Percentiles rank a stretch among this genome's conserved stretches.
Conservation (phyloP, 30 jellyfish, hydroid and myxozoan genomes). For the Hydra vulgaris region DNA sequence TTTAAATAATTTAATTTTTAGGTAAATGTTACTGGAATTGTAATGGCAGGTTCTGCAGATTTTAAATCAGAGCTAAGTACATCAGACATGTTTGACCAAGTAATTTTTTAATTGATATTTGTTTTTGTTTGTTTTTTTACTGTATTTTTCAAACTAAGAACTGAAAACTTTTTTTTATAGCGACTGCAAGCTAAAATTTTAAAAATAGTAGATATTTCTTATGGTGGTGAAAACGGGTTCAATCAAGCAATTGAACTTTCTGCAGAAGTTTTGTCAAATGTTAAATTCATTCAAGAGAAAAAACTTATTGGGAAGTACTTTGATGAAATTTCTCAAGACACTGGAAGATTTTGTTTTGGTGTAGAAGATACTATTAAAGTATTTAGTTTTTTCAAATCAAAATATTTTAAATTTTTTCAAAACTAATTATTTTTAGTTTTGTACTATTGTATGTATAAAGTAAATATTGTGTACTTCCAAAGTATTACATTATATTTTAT, state of each 20-base stretch:
- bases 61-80: conserved; percentile 96
- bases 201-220: conserved; percentile 91
- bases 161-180: conserved; percentile 21
- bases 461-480: too few relatives aligned
- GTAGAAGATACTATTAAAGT: conserved; percentile 96
- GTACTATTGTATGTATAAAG: background rate
- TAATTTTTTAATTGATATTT: conserved; percentile 5
- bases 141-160: background rate
- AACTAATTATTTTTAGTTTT: background rate
- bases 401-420: background rate
- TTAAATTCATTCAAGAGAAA: conserved; percentile 91
- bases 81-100: conserved; percentile 97
- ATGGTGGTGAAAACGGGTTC: conserved; percentile 98
- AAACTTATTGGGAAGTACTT: conserved; percentile 82
- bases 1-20: conserved; percentile 1
- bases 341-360: conserved; percentile 93
- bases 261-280: conserved; percentile 92
- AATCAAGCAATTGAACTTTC: conserved; percentile 97
- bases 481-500: too few relatives aligned
- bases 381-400: background rate
- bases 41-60: conserved; percentile 98
- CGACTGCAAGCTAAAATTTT: conserved; percentile 82
- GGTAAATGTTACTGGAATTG: conserved; percentile 92
- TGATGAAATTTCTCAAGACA: conserved; percentile 96
- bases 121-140: background rate